A percentile compares a stretch with the other conserved stretches of the same genome.
phyloP scores from a whole-genome alignment of 2,888 invertebrate genomes.

The Drosophila diplacantha region DNA sequence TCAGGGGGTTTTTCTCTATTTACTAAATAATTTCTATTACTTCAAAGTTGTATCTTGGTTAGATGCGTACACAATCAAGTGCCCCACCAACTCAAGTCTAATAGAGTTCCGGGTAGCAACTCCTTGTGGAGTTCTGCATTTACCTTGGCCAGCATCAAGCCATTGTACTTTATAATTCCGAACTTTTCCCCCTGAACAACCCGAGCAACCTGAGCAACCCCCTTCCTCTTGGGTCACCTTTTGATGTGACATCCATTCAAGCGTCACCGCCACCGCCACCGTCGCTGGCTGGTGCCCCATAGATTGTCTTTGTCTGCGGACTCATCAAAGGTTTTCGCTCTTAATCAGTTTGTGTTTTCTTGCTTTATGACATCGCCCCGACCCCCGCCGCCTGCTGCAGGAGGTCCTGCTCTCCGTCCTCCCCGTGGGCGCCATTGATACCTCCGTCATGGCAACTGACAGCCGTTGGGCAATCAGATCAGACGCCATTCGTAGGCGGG shows the following conservation, averaged over 20 bases:
- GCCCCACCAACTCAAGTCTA: neutral
- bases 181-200: neutral
- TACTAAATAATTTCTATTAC: neutral
- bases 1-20: neutral
- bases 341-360: conserved; percentile 36
- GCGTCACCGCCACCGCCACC: neutral
- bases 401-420: neutral
- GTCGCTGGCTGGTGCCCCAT: neutral
- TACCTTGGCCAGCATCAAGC: neutral
- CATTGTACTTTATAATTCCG: neutral
- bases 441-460: conserved; percentile 29
- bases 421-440: conserved; percentile 25
- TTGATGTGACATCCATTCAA: conserved; percentile 27
- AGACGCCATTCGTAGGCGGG: conserved; percentile 20
- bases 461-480: conserved; percentile 47
- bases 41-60: neutral
- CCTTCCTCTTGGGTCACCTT: conserved; percentile 3
- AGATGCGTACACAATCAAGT: neutral
- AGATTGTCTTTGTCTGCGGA: conserved; percentile 16
- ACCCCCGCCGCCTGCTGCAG: neutral
- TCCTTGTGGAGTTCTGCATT: neutral
- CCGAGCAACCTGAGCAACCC: too few species aligned
- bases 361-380: conserved; percentile 32
- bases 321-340: conserved; percentile 36
- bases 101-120: neutral